A percentile compares a stretch with the other conserved stretches of the same genome.
Conservation (phyloP, 2,797 vertebrate species). For the Rhabdophis nuchalis region DNA sequence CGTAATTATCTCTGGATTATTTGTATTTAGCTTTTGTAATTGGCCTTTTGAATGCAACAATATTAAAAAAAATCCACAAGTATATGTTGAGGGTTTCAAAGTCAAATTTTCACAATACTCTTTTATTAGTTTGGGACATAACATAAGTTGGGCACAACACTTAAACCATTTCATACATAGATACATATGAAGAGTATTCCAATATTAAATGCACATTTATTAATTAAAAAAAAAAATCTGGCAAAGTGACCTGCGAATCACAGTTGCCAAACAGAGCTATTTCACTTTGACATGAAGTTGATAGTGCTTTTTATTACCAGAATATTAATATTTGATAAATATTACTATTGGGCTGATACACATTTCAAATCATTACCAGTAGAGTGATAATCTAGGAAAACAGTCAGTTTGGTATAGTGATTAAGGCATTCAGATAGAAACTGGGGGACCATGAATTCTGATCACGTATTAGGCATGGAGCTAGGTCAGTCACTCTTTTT, state of each 20-base stretch:
- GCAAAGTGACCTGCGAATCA: background rate
- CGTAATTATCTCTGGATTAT: background rate
- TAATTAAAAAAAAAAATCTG: background rate
- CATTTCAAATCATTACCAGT: background rate
- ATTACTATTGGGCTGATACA: background rate
- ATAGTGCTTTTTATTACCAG: background rate
- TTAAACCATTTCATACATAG: background rate
- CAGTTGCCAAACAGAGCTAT: background rate
- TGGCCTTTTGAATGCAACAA: background rate
- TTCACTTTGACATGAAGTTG: background rate
- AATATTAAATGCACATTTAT: background rate
- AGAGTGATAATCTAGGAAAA: background rate
- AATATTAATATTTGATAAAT: background rate
- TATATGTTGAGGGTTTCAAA: background rate
- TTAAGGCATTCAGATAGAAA: background rate
- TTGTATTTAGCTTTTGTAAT: background rate
- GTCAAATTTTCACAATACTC: background rate
- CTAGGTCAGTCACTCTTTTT: background rate
- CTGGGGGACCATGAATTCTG: background rate
- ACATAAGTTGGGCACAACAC: background rate
- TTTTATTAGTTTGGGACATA: background rate
- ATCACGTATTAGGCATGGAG: background rate
- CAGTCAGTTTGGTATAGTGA: background rate
- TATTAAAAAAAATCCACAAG: background rate
- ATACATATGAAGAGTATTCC: background rate